Evolutionary conservation across 1,140 invertebrate genomes (phyloP), one percentile per base, ranked within the genome.

Genomic region (Brachionus rotundiformis): DNA sequence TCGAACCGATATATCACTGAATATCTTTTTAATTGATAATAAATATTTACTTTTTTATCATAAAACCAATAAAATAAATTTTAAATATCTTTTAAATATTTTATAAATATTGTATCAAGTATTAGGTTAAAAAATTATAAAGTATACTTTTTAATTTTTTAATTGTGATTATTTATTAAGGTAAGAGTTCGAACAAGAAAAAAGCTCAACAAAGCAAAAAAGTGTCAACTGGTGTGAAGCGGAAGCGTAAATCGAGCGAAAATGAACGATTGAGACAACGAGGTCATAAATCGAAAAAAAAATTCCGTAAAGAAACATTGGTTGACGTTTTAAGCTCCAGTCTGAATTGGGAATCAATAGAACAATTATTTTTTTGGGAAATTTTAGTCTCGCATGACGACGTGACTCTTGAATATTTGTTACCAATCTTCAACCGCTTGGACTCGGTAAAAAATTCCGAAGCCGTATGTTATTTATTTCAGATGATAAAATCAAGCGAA

Each of bases 351-450:
- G 59, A 54, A 41, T 39, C 44, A 8, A 79, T 79, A 27, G 76
- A 79, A 10, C 76, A 79, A 10, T 16, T 63, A 39, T 79, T 79
- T 63, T 79, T 79, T n/a, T 79, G 76, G 76, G 47, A 79, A 25
- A 44, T 73, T 44, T 23, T 79, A 23, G 13, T 79, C 10, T 33
- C 59, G 0, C 76, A 79, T 10, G 76, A 54, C 13, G 76, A 79
- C 23, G 36, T 63, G n/a, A 79, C 47, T 16, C 19, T 79, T 3
- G 36, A 79, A 7, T 63, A 79, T 79, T 27, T 79, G 25, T 16
- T 79, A 11, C 76, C 76, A 6, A 36, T 79, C 5, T 79, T 54
- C 33, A 63, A 59, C 25, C 47, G 76, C 16, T 54, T 79, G 8
- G 76, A 79, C 47, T 59, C 59, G 2, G 29, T 59, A 0, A 54